Base-by-base conservation (phyloP, 2,888 invertebrate species). In the Trichopria drosophilae region DNA sequence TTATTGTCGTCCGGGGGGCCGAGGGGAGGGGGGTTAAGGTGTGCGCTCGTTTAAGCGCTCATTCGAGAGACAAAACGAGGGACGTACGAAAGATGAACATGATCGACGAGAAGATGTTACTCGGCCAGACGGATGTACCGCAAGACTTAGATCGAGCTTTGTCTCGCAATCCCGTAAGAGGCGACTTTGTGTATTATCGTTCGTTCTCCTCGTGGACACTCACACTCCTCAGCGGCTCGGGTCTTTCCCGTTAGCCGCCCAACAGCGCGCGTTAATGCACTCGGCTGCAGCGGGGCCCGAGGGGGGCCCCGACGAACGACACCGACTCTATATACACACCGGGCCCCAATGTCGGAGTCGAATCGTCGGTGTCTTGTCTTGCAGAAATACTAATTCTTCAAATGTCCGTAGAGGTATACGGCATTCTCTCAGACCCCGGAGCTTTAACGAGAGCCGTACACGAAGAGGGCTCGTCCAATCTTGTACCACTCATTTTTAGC, bases 251-350 rank as follows among this genome's bases (percentile, higher is more conserved):
- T 5, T 19, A 20, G 23, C 26, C 40, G 31, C 23, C n/a, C n/a
- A n/a, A n/a, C n/a, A 55, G 51, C 57, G 56, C 42, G 50, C 53
- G 44, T 56, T 60, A 60, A 60, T 60, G 60, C 47, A 52, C 48
- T 48, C 39, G 58, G n/a, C n/a, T n/a, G n/a, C n/a, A n/a, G n/a
- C n/a, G n/a, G n/a, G n/a, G n/a, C n/a, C n/a, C n/a, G n/a, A n/a
- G n/a, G n/a, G n/a, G n/a, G n/a, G n/a, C n/a, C n/a, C n/a, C n/a
- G n/a, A n/a, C n/a, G n/a, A n/a, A n/a, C n/a, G n/a, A n/a, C n/a
- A n/a, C n/a, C n/a, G n/a, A n/a, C n/a, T n/a, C n/a, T n/a, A n/a
- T n/a, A n/a, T n/a, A n/a, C n/a, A n/a, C n/a, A n/a, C n/a, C n/a
- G n/a, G n/a, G n/a, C n/a, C n/a, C n/a, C n/a, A n/a, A n/a, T n/a